Conservation (phyloP, 37 sponge, comb jelly and placozoan species). For the Crambe crambe region DNA sequence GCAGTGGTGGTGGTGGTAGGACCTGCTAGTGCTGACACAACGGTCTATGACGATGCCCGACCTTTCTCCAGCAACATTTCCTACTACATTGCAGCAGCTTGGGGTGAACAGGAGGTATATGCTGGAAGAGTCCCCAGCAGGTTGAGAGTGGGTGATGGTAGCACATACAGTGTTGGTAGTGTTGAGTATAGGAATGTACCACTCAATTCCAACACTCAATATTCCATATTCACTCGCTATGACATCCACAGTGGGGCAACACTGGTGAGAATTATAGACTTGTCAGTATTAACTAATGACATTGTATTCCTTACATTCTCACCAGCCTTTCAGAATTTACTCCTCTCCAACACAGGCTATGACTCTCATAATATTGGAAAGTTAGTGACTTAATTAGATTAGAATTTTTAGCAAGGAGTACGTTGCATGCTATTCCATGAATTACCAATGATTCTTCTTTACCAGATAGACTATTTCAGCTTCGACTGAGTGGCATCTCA, state of each 20-base stretch:
- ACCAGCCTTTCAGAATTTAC: not conserved
- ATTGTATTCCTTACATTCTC: not conserved
- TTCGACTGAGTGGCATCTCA: too few relatives aligned
- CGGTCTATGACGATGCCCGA: not conserved
- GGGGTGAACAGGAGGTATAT: not conserved
- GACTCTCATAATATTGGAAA: too few relatives aligned
- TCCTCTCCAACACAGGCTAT: not conserved
- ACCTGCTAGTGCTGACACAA: not conserved
- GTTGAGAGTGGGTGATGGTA: slow-evolving; percentile 35
- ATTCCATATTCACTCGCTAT: slow-evolving; percentile 10
- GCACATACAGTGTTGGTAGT: not conserved
- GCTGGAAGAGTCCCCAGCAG: slow-evolving; percentile 3
- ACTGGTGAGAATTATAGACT: not conserved
- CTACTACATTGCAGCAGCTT: slow-evolving; percentile 54
- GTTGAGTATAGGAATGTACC: not conserved
- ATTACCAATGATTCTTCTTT: too few relatives aligned
- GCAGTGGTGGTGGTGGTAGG: slow-evolving; percentile 36
- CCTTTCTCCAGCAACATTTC: not conserved
- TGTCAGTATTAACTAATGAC: not conserved
- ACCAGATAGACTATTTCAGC: too few relatives aligned
- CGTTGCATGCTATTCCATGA: too few relatives aligned
- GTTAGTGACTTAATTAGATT: too few relatives aligned
- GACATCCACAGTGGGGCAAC: slow-evolving; percentile 13
- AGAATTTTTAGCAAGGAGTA: too few relatives aligned
- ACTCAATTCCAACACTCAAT: slow-evolving; percentile 18